These are phyloP conservation scores for Antigone vipio DNA, from an alignment of 2,113 vertebrate genomes.

Conservation along the genomic window DNA sequence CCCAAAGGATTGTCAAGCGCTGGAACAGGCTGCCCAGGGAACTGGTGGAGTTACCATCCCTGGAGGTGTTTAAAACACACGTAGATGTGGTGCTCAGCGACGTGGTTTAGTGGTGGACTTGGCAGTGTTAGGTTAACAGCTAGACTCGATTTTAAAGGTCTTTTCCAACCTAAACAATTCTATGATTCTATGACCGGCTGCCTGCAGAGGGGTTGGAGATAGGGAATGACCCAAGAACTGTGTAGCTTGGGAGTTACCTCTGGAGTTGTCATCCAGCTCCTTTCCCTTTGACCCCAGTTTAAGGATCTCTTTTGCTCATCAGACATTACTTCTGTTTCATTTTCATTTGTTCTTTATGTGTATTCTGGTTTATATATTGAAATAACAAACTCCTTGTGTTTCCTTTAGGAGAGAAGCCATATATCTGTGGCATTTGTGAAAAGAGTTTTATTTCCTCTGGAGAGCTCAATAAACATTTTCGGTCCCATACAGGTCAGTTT, in stretches of 20 bases:
- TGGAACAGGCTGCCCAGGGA: too few species aligned
- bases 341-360: neutral
- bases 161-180: too few species aligned
- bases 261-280: neutral
- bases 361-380: neutral
- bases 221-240: accelerated
- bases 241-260: neutral
- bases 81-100: too few species aligned
- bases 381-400: slow-evolving; percentile 52
- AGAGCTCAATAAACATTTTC: slow-evolving; percentile 95
- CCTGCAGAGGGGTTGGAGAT: neutral
- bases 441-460: slow-evolving; percentile 92
- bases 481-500: slow-evolving; percentile 90
- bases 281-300: neutral
- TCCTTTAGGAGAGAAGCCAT: slow-evolving; percentile 85
- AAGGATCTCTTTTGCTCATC: neutral
- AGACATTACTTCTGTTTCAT: accelerated
- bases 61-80: too few species aligned
- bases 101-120: too few species aligned
- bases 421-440: slow-evolving; percentile 88
- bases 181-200: neutral
- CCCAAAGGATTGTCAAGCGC: too few species aligned
- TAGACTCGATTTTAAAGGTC: too few species aligned
- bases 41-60: too few species aligned
- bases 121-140: too few species aligned